Evolutionary conservation across 1,140 invertebrate genomes (phyloP), one percentile per base, ranked within the genome.

Genomic region (Euwallacea fornicatus): DNA sequence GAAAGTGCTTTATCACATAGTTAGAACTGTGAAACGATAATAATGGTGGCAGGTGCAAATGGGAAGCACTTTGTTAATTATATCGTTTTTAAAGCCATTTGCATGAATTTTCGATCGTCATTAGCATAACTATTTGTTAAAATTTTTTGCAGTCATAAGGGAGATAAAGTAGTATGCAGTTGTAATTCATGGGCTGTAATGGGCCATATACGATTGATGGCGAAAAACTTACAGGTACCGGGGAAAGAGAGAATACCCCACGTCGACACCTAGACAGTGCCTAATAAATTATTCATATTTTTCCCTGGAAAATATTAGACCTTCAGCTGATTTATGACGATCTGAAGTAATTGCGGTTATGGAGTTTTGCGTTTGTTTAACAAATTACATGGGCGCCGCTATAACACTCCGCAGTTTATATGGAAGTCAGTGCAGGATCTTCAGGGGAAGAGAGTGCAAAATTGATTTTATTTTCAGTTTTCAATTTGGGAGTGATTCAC

Each of bases 361-460:
- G 43, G 16, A 41, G 65, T 67, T 67, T 67, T 67, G 65, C 65
- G 65, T 67, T 56, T 67, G 58, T 67, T 67, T 67, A 67, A 58
- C 65, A 67, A 67, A 67, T 67, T 67, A 67, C 54, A 67, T 59
- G 50, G 33, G 54, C 65, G 65, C 13, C 65, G 65, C 65, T 33
- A 33, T 15, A 16, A 67, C 50, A 46, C 33, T 67, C 62, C 43
- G 47, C 62, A 63, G 11, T 63, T 15, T 63, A 13, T 63, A 46
- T 33, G 21, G 21, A 33, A 33, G 21, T 33, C 21, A 33, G 21
- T 33, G 21, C 21, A 33, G 21, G 21, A 33, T 33, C 21, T 33
- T 33, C 4, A 33, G 21, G 21, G 21, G 21, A 33, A 33, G 21
- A 33, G 21, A 33, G 21, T 33, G 21, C 21, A 33, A 33, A 33